Evolutionary conservation across 1,140 invertebrate genomes (phyloP), one percentile per base, ranked within the genome.

Genomic region (Zelostemma sp.): DNA sequence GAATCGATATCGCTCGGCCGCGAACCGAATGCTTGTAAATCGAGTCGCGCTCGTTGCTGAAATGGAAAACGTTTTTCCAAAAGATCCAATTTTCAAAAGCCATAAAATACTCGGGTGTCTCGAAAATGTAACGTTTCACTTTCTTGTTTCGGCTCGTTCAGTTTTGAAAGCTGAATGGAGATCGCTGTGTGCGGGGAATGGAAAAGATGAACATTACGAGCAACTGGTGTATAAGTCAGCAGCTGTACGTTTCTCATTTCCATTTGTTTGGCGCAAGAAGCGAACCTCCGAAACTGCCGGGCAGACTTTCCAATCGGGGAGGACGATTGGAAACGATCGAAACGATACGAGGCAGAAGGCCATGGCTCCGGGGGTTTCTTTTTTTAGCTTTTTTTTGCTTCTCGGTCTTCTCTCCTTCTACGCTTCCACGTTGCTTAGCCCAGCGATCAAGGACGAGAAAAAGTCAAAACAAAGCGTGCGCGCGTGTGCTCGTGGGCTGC

Each of bases 401-500:
- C n/a, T 33, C 45, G 31, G 33, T 61, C 72, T 71, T 55, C 55
- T 68, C 57, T 73, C 51, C 74, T 67, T 61, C 12, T 51, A 38
- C 50, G 58, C 56, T 70, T 47, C 58, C 68, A n/a, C 61, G 41
- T 68, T 67, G 57, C 45, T 46, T 31, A 31, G 33, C 40, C 31
- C 28, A 47, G 46, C 68, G 71, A 78, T 77, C 69, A 78, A 78
- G 76, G 76, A 48, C 75, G 67, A 68, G 73, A 74, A 78, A 73
- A 76, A 78, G 59, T 74, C 56, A 47, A 69, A 76, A 64, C 41
- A 25, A 56, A 59, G 59, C 68, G 28, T 19, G 25, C 38, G 16
- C n/a, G n/a, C n/a, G n/a, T n/a, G n/a, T n/a, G n/a, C n/a, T 47
- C 33, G 46, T 21, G 51, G 28, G 17, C 12, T 45, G 43, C 50